Evolutionary conservation across 2,113 vertebrate species (phyloP), one percentile per base, ranked within the genome.

Genomic region (Campylomormyrus numenius): DNA sequence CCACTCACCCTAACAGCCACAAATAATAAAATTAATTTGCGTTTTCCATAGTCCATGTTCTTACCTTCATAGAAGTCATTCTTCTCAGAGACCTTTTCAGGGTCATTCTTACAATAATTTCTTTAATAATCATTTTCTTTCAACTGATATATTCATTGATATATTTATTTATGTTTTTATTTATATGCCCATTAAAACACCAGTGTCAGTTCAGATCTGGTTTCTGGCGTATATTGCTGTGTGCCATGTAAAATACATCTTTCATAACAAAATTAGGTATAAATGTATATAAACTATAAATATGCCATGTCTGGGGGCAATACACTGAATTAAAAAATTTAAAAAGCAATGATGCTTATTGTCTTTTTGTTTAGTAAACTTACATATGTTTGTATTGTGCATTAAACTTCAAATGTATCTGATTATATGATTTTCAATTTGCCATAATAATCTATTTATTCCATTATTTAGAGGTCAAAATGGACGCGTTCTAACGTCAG

Each of bases 401-500:
- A 17, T 31, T 31, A 27, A 52, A 86, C 48, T 49, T 17, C 77
- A n/a, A 15, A 52, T 87, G 85, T 53, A 52, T 52, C n/a, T 52
- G 48, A 87, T 87, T 31, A 52, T 31, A 85, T 84, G 74, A 24
- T 86, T 85, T 85, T 86, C 24, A 88, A 5, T 39, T 58, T 53
- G 53, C 49, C 7, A 42, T 87, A 19, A 87, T 87, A 85, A 86
- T 86, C 45, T 66, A 87, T 85, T 74, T 56, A 86, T 66, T 52
- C 85, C 83, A 90, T 90, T 49, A 80, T 62, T 80, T 50, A 88
- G 86, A 90, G 90, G 91, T 92, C 91, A 92, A 62, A 87, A 50
- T 90, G 86, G 87, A 89, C 66, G 58, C 45, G 11, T 88, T 89
- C 85, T 90, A 89, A 91, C 92, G 77, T 84, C 58, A 90, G 90